Evolutionary conservation across 2,888 invertebrate species (phyloP).

Genomic region (Sphaerophoria taeniata): DNA sequence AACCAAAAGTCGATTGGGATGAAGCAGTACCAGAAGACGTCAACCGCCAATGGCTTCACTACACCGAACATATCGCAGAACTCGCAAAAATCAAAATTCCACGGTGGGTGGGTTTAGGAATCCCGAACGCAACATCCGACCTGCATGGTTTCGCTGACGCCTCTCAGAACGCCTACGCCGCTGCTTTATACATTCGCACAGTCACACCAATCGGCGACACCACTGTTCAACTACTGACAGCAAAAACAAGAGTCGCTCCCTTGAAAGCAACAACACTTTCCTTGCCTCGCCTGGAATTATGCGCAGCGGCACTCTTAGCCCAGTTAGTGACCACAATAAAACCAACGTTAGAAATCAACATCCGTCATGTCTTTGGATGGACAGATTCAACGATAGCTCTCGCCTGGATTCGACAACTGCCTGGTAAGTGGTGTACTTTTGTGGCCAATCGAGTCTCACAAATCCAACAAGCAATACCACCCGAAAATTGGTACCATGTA

Average conservation of each 20-base stretch:
- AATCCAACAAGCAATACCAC: conserved; percentile 5
- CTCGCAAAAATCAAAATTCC: conserved; percentile 52
- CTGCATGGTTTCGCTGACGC: conserved; percentile 41
- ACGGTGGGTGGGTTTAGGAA: conserved; percentile 33
- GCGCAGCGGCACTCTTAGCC: neutral
- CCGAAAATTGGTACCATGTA: conserved; percentile 10
- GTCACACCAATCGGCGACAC: conserved; percentile 22
- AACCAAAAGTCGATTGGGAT: conserved; percentile 28
- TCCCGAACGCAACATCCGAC: conserved; percentile 29
- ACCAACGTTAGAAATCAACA: neutral
- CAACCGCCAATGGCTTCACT: conserved; percentile 1
- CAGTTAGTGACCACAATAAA: neutral
- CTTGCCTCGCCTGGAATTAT: conserved; percentile 16
- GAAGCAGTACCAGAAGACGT: conserved; percentile 13
- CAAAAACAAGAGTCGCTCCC: conserved; percentile 43
- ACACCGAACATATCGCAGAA: conserved; percentile 5
- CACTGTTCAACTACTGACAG: conserved; percentile 8
- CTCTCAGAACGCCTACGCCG: conserved; percentile 46
- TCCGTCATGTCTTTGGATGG: conserved; percentile 38
- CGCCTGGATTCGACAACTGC: conserved; percentile 48
- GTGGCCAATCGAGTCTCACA: neutral
- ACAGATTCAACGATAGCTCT: conserved; percentile 39
- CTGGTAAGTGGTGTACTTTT: conserved; percentile 26
- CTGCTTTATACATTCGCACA: conserved; percentile 35
- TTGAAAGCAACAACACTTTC: conserved; percentile 4